phyloP scores from a whole-genome alignment of 53 echinoderm and acorn worm genomes.

The Zoroaster sp. region DNA sequence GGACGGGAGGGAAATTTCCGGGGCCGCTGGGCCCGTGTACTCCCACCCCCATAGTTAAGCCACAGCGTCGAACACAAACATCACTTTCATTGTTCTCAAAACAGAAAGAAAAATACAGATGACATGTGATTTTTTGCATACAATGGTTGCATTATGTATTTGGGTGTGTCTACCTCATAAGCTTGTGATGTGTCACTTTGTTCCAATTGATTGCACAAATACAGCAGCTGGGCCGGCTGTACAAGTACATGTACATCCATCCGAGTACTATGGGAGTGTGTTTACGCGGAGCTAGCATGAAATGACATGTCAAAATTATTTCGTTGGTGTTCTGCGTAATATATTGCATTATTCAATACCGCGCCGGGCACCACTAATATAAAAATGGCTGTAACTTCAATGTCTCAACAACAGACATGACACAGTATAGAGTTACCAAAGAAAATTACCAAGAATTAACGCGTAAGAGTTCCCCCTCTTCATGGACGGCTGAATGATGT shows the following conservation, averaged over 20 bases:
- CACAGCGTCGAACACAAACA: too few relatives aligned
- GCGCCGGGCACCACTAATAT: background rate
- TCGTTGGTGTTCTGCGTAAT: background rate
- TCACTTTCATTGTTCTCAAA: too few relatives aligned
- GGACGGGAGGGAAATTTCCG: too few relatives aligned
- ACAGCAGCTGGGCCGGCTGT: background rate
- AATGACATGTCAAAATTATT: background rate
- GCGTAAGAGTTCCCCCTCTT: background rate
- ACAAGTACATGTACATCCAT: background rate
- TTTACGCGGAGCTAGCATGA: background rate
- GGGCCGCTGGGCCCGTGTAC: too few relatives aligned
- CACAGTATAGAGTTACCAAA: background rate
- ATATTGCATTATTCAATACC: too few relatives aligned
- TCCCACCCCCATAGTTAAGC: too few relatives aligned
- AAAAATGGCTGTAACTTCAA: background rate
- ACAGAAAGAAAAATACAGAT: too few relatives aligned
- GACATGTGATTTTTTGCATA: too few relatives aligned
- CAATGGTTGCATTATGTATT: too few relatives aligned
- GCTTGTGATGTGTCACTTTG: background rate
- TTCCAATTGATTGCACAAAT: background rate
- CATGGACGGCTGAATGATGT: constrained; percentile 14
- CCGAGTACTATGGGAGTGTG: background rate
- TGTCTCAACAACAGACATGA: background rate
- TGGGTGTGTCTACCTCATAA: too few relatives aligned
- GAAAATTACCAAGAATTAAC: background rate